Conservation (phyloP, 2,113 vertebrate species). For the Miniopterus natalensis region DNA sequence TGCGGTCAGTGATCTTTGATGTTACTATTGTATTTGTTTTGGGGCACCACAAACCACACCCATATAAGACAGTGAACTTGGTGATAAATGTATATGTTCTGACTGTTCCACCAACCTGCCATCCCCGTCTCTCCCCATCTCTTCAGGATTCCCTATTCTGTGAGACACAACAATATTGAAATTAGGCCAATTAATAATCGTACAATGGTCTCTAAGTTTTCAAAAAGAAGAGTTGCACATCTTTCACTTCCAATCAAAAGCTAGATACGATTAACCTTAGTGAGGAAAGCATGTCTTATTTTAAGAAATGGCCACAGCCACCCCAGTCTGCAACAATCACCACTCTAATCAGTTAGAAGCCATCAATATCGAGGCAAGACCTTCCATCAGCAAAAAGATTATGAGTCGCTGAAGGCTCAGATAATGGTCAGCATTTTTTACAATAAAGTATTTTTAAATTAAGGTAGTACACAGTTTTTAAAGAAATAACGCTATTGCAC, state of each 20-base stretch:
- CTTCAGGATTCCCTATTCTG: neutral
- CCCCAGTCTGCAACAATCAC: neutral
- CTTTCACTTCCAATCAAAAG: neutral
- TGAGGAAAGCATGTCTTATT: neutral
- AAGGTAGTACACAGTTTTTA: neutral
- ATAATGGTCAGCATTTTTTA: neutral
- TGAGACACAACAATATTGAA: neutral
- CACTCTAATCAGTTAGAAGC: neutral
- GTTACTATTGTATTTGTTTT: neutral
- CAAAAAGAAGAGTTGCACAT: neutral
- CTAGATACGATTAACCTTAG: neutral
- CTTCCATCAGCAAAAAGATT: neutral
- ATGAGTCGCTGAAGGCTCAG: neutral
- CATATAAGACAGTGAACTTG: neutral
- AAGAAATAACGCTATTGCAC: neutral
- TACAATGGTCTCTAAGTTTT: neutral
- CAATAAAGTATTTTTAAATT: neutral
- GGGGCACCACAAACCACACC: neutral
- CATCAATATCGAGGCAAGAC: neutral
- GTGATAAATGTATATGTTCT: neutral
- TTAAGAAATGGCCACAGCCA: neutral
- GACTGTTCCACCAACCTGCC: neutral
- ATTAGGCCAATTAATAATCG: neutral
- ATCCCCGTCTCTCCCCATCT: neutral
- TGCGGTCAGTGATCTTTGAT: neutral